These are phyloP conservation scores for Petrolisthes manimaculis DNA, from an alignment of 2,888 invertebrate genomes.

Conservation along the genomic window DNA sequence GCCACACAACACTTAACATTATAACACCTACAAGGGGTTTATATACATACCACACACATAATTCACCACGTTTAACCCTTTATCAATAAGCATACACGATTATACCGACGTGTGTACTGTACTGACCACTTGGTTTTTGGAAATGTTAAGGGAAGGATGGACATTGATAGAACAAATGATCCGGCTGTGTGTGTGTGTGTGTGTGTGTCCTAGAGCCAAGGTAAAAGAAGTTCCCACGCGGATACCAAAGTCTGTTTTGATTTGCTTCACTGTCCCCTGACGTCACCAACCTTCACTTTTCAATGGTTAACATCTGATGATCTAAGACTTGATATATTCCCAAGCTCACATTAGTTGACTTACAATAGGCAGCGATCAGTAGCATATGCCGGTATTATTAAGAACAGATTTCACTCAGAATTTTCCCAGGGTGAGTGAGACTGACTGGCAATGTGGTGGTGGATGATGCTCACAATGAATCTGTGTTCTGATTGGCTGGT, in stretches of 20 bases:
- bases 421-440: constrained; percentile 40
- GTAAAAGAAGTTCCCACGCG: constrained; percentile 33
- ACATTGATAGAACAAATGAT: not conserved
- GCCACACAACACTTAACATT: not conserved
- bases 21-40: too few species aligned
- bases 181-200: not conserved
- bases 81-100: too few species aligned
- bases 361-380: not conserved
- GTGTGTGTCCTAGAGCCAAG: not conserved
- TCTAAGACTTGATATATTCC: not conserved
- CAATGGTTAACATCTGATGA: not conserved
- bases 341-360: not conserved
- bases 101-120: too few species aligned
- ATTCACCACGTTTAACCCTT: too few species aligned
- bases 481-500: constrained; percentile 45
- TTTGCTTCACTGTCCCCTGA: not conserved
- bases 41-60: too few species aligned
- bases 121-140: not conserved
- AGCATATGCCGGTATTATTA: not conserved
- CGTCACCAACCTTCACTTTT: not conserved
- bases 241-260: constrained; percentile 23
- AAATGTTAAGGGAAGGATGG: not conserved
- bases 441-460: constrained; percentile 10
- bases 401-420: constrained; percentile 27
- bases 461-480: constrained; percentile 28